Conservation (phyloP, 2,113 vertebrate species). For the Phocoena sinus region DNA sequence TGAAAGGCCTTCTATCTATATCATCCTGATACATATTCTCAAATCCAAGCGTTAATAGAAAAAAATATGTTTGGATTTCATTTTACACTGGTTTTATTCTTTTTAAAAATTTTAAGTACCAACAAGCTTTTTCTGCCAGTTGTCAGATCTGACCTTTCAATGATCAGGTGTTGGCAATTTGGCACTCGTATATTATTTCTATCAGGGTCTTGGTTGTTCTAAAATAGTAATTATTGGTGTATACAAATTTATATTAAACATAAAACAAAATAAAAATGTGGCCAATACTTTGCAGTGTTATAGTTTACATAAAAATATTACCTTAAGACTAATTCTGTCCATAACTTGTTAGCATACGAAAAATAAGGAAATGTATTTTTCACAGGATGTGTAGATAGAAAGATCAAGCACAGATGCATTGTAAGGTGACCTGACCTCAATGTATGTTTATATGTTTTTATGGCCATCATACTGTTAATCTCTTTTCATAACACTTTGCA, state of each 20-base stretch:
- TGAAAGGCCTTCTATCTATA: conserved; percentile 62
- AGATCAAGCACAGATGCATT: conserved; percentile 20
- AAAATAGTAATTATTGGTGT: neutral
- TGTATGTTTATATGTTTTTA: conserved; percentile 57
- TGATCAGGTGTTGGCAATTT: neutral
- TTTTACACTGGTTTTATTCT: neutral
- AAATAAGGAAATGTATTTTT: neutral
- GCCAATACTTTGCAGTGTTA: neutral
- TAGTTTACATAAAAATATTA: neutral
- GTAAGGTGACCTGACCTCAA: conserved; percentile 21
- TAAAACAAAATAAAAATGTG: neutral
- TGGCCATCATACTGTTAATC: conserved; percentile 58
- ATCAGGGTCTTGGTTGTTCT: neutral
- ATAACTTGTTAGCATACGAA: neutral
- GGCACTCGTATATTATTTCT: neutral
- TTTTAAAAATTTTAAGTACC: neutral
- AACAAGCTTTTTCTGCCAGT: neutral
- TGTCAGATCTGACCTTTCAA: neutral
- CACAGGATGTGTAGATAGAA: conserved; percentile 69
- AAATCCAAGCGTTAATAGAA: neutral
- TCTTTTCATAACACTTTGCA: conserved; percentile 69
- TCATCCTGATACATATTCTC: conserved; percentile 32
- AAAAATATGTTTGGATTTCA: neutral
- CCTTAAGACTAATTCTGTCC: neutral
- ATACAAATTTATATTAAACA: neutral